Conservation (phyloP, 2,113 vertebrate genomes). For the Mirza zaza region DNA sequence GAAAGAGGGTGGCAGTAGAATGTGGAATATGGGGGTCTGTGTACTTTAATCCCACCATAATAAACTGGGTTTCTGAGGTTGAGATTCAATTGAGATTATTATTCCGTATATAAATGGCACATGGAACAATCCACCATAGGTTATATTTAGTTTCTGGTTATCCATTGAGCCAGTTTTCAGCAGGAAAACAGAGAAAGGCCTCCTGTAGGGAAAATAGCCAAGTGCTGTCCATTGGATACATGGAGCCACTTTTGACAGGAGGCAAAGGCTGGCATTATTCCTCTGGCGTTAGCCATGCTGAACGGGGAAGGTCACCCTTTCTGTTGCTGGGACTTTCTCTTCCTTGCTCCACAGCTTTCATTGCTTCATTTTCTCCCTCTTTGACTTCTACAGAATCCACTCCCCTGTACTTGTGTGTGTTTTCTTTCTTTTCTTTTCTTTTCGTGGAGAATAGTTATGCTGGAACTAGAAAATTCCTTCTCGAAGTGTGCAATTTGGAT, state of each 20-base stretch:
- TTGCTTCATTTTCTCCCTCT: not conserved
- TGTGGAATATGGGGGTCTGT: too few relatives aligned
- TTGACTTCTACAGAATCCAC: not conserved
- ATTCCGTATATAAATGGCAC: not conserved
- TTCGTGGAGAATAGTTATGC: not conserved
- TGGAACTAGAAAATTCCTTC: not conserved
- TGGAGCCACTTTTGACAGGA: conserved; percentile 45
- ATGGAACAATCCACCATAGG: not conserved
- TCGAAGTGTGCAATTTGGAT: not conserved
- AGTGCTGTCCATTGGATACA: not conserved
- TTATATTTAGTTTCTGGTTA: not conserved
- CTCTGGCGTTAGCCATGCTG: not conserved
- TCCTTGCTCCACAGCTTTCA: not conserved
- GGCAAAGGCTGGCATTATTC: conserved; percentile 40
- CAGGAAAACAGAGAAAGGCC: conserved; percentile 50
- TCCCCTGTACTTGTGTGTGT: not conserved
- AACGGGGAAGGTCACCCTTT: not conserved
- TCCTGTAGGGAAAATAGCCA: not conserved
- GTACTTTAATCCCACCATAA: not conserved
- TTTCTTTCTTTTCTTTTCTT: not conserved
- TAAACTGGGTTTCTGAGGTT: not conserved
- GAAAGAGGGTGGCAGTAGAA: not conserved
- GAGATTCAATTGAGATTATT: not conserved
- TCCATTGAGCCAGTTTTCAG: conserved; percentile 45
- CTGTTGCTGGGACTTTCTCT: not conserved